Conservation (phyloP, 2,888 invertebrate species). For the Microctonus aethiopoides region DNA sequence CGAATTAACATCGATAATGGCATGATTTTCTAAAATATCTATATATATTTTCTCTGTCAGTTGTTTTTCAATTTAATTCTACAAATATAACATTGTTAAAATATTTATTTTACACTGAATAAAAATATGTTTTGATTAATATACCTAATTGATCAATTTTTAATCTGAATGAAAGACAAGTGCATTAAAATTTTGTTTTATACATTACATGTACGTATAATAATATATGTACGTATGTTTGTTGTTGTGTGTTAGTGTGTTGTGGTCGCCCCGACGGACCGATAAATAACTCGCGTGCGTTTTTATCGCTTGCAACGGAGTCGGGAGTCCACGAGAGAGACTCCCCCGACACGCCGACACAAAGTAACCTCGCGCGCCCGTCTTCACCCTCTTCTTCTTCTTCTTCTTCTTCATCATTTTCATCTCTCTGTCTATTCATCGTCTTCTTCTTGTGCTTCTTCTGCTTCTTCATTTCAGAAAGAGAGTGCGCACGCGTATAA, state of each 20-base stretch:
- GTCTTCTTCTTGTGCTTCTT: slow-evolving; percentile 9
- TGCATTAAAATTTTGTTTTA: not conserved
- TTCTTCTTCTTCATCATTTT: slow-evolving; percentile 20
- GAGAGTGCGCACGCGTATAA: no score
- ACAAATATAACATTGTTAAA: no score
- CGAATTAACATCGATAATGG: no score
- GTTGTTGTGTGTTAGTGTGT: slow-evolving; percentile 28
- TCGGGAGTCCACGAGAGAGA: slow-evolving; percentile 34
- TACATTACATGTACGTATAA: not conserved
- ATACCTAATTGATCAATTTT: slow-evolving; percentile 14
- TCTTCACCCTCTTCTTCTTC: slow-evolving; percentile 35
- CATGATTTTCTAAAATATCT: no score
- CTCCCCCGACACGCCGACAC: slow-evolving; percentile 34
- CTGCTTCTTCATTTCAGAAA: no score
- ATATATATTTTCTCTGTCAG: no score
- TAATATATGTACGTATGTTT: not conserved
- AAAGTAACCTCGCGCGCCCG: slow-evolving; percentile 34
- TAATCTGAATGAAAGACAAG: slow-evolving; percentile 17
- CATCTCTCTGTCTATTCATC: slow-evolving; percentile 20
- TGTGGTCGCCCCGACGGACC: slow-evolving; percentile 46
- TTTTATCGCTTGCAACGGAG: slow-evolving; percentile 49
- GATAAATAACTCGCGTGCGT: slow-evolving; percentile 57
- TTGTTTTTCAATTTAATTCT: no score
- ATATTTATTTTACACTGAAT: not conserved
- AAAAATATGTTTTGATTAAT: not conserved